Percentiles rank a stretch among this genome's conserved stretches.
Evolutionary conservation across 2,888 invertebrate genomes (phyloP).

Genomic region (Athalia circularis): DNA sequence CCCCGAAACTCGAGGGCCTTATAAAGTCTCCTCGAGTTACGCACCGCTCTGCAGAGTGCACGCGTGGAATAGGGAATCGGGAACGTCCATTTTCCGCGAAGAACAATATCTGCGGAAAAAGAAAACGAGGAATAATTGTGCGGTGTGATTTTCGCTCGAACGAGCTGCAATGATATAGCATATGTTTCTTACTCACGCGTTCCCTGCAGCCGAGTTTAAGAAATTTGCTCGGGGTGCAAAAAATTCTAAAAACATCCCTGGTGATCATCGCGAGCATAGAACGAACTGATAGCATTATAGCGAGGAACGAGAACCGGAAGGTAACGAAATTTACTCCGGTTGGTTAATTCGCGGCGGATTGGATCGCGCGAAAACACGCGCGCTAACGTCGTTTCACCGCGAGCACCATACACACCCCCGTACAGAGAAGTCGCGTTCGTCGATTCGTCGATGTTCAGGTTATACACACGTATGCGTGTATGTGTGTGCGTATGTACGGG

Average conservation of each 20-base stretch:
- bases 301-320: conserved; percentile 55
- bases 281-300: not conserved
- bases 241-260: conserved; percentile 35
- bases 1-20: conserved; percentile 28
- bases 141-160: too few species aligned
- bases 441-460: not conserved
- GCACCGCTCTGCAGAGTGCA: conserved; percentile 3
- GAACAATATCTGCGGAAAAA: not conserved
- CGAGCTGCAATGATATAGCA: not conserved
- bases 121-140: not conserved
- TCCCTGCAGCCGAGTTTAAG: too few species aligned
- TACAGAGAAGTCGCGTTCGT: not conserved
- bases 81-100: conserved; percentile 53
- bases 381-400: conserved; percentile 58
- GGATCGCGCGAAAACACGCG: conserved; percentile 66
- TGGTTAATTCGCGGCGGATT: conserved; percentile 66
- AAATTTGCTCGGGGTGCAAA: conserved; percentile 7
- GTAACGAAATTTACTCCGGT: conserved; percentile 66
- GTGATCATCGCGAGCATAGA: not conserved
- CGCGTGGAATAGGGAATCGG: conserved; percentile 17
- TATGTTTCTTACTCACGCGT: not conserved
- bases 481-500: not conserved
- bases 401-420: conserved; percentile 49
- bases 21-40: conserved; percentile 2
- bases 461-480: conserved; percentile 4